Evolutionary conservation across 2,888 invertebrate genomes (phyloP).

Genomic region (Caradrina clavipalpis): DNA sequence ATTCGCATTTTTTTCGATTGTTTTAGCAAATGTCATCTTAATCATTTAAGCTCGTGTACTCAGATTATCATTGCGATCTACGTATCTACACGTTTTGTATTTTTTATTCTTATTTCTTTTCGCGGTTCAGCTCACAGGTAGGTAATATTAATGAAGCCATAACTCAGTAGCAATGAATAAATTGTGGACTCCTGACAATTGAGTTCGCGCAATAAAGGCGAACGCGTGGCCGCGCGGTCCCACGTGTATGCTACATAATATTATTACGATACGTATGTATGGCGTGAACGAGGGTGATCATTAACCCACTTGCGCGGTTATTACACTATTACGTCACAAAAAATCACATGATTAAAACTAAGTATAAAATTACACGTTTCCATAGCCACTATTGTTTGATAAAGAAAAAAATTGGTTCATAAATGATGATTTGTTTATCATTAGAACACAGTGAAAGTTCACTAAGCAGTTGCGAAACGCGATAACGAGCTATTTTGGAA

Average conservation of each 20-base stretch:
- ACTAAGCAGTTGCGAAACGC: constrained; percentile 51
- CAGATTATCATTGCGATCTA: not conserved
- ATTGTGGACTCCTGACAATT: constrained; percentile 39
- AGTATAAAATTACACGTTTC: constrained; percentile 37
- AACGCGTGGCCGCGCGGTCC: constrained; percentile 9
- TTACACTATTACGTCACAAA: constrained; percentile 54
- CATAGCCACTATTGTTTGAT: constrained; percentile 21
- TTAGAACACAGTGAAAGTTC: constrained; percentile 54
- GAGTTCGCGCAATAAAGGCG: constrained; percentile 33
- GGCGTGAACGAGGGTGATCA: constrained; percentile 59
- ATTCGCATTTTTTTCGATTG: too few species aligned
- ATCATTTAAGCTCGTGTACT: too few species aligned
- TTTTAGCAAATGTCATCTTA: too few species aligned
- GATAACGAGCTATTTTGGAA: constrained; percentile 58
- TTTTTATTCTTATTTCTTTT: not conserved
- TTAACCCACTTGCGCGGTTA: constrained; percentile 59
- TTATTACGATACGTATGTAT: constrained; percentile 50
- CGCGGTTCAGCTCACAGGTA: not conserved
- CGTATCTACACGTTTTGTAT: not conserved
- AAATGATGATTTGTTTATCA: constrained; percentile 32
- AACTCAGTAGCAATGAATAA: constrained; percentile 38
- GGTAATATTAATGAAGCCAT: constrained; percentile 24
- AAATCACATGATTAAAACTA: constrained; percentile 47
- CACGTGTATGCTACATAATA: constrained; percentile 46
- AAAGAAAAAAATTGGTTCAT: constrained; percentile 18